Base-by-base conservation (phyloP, 2,113 vertebrate genomes). In the Sprattus sprattus region DNA sequence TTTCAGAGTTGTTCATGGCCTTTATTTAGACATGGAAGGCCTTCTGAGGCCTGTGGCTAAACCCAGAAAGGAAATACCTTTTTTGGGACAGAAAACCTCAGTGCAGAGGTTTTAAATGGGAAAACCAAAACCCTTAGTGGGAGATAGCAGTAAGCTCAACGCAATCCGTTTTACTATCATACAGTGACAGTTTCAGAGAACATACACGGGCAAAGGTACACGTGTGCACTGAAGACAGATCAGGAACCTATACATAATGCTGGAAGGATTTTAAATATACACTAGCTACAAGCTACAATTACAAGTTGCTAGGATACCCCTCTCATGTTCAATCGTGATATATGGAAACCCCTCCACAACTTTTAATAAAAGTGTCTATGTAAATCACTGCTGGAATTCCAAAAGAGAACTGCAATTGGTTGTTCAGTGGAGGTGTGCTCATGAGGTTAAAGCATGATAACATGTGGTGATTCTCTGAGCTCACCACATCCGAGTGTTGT, bases 11-110 rank as follows among this genome's bases (percentile, higher is more conserved):
- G 32, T 28, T 32, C 25, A 71, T 32, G 64, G 64, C 25, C 64
- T 71, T 71, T 71, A 71, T 71, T 71, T 71, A 71, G 64, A 71
- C 25, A 71, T 28, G 64, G 64, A 71, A 25, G n/a, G n/a, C 28
- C n/a, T 11, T 32, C 64, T 32, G 25, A 71, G 28, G 25, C 64
- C 64, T 28, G 64, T 71, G 64, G 64, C 64, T 71, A 32, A 67
- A 86, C 89, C 86, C 85, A 84, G 84, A 90, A 82, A 78, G 67
- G 82, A 39, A 67, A 83, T 81, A 75, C 15, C 32, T 64, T 57
- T 54, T 57, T 44, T 50, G 71, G 78, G 83, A 67, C 82, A 81
- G 45, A 85, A 75, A 49, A 64, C 45, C 83, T 83, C 83, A 75
- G 85, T 83, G 81, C 52, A 85, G 39, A 20, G 57, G 71, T 45